Conservation (phyloP, 2,888 invertebrate genomes). For the Brachylomia viminalis region DNA sequence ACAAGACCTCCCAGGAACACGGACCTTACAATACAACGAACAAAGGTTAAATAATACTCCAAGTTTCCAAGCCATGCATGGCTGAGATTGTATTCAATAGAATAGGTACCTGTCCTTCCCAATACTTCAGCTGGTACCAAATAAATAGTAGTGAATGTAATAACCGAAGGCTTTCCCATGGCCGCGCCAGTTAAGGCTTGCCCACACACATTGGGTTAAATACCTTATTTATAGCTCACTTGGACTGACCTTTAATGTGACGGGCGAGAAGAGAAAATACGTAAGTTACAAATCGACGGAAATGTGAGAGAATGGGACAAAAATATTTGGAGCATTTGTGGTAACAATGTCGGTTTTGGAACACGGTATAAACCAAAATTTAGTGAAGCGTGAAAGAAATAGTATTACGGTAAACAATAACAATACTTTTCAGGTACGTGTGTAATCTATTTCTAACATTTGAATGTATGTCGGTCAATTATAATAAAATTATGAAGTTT, state of each 20-base stretch:
- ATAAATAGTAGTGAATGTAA: slow-evolving; percentile 81
- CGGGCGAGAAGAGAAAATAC: slow-evolving; percentile 46
- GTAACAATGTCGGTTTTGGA: slow-evolving; percentile 1
- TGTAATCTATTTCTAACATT: not conserved
- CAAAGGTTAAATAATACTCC: slow-evolving; percentile 63
- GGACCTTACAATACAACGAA: slow-evolving; percentile 49
- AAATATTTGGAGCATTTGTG: slow-evolving; percentile 35
- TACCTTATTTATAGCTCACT: slow-evolving; percentile 87
- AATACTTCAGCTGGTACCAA: slow-evolving; percentile 71
- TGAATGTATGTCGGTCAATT: not conserved
- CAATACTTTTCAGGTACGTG: not conserved
- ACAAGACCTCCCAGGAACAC: slow-evolving; percentile 66
- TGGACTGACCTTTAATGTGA: slow-evolving; percentile 82
- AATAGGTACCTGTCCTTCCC: slow-evolving; percentile 62
- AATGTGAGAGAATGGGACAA: slow-evolving; percentile 40
- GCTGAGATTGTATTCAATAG: slow-evolving; percentile 59
- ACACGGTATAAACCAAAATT: not conserved
- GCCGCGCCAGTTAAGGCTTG: slow-evolving; percentile 81
- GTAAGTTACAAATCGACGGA: slow-evolving; percentile 63
- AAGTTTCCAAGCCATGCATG: slow-evolving; percentile 54
- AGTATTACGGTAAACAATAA: not conserved
- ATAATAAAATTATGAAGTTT: not conserved
- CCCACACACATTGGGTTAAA: slow-evolving; percentile 89
- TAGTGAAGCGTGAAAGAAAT: not conserved
- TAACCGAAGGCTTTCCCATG: slow-evolving; percentile 80